Evolutionary conservation across 2,888 invertebrate genomes (phyloP), one percentile per base, ranked within the genome.

Genomic region (Celastrina argiolus): DNA sequence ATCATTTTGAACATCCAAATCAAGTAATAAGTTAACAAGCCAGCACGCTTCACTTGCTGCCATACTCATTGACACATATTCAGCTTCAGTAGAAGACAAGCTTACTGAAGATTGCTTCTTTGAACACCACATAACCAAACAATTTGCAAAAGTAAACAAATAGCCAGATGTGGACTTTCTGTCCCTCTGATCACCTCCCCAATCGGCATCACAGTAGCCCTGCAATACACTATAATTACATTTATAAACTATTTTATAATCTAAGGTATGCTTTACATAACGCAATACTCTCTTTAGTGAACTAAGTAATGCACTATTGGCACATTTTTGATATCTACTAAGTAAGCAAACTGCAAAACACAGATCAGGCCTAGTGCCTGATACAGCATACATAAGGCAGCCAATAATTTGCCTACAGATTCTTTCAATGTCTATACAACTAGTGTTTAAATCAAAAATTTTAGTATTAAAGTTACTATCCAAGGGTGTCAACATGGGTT

Each of bases 111-210:
- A 26, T 31, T 41, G 70, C 14, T 64, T 70, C 70, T 73, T 70
- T 67, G 74, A 74, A 41, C 68, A 68, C 80, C 81, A 79, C 28
- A 72, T 70, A 16, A 79, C 70, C 61, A 73, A 67, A 41, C 74
- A 75, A 61, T 73, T 72, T 69, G 69, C 68, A 22, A 72, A 61
- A 10, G 66, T 72, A 63, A 75, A 76, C 6, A 75, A 66, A 66
- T 71, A 75, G 0, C 77, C 79, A 12, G 74, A 74, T 5, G 71
- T 72, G 4, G 76, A 77, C 63, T 70, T 73, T 65, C 77, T 65
- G 16, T 74, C 71, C 16, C 69, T 66, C 14, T 56, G 42, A 58
- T 77, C 74, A 22, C 71, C 70, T 12, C 72, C 77, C 66, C 69
- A 75, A 58, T 75, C 74, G 16, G 75, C 70, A 65, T 77, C 76